Conservation (phyloP, 2,888 invertebrate genomes). For the Drosophila lacicola region DNA sequence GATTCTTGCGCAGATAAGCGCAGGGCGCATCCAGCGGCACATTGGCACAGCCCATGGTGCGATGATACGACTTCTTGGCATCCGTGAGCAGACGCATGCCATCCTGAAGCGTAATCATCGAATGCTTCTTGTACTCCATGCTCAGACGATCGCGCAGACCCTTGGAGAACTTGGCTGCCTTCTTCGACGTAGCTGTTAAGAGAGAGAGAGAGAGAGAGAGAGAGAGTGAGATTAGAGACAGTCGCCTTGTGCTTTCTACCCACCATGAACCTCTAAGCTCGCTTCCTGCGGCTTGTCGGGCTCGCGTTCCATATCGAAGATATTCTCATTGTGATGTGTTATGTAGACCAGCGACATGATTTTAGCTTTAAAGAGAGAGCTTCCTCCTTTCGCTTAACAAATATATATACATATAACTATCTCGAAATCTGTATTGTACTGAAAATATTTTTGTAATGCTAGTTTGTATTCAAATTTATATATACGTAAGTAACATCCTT, state of each 20-base stretch:
- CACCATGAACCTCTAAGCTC: background rate
- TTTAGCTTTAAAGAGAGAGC: background rate
- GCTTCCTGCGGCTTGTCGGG: conserved; percentile 21
- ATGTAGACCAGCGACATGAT: conserved; percentile 89
- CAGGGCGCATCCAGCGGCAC: conserved; percentile 87
- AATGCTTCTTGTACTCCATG: conserved; percentile 74
- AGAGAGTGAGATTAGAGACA: too few relatives aligned
- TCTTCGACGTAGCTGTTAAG: conserved; percentile 5
- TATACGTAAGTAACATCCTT: background rate
- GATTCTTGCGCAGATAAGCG: conserved; percentile 88
- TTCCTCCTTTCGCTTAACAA: background rate
- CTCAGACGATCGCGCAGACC: conserved; percentile 51
- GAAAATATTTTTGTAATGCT: conserved; percentile 22
- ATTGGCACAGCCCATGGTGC: conserved; percentile 89
- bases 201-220: too few relatives aligned
- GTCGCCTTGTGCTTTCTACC: background rate
- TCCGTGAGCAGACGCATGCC: conserved; percentile 85
- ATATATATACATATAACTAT: conserved; percentile 32
- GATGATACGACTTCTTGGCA: conserved; percentile 86
- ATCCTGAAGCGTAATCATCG: conserved; percentile 82
- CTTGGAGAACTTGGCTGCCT: conserved; percentile 30
- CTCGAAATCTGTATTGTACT: conserved; percentile 28
- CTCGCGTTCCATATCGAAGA: conserved; percentile 86
- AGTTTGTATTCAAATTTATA: conserved; percentile 14
- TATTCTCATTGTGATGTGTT: conserved; percentile 89